Percentiles rank a stretch among this genome's conserved stretches.
phyloP scores from a whole-genome alignment of 2,888 invertebrate species.

The Tipula vernalis region DNA sequence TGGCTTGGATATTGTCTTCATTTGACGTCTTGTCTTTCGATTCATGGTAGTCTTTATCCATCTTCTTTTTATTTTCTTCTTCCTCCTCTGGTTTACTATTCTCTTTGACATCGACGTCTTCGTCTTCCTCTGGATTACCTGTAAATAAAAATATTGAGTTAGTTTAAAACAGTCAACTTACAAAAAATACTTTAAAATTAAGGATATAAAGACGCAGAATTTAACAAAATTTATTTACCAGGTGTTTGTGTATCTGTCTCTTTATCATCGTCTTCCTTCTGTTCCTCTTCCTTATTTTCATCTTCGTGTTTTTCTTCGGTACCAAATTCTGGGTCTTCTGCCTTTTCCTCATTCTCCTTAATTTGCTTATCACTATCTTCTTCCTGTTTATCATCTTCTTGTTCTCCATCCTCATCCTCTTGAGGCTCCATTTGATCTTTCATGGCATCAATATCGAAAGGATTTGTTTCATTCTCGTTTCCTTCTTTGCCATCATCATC shows the following conservation, averaged over 20 bases:
- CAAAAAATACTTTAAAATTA: too few species aligned
- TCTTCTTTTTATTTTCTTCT: slow-evolving; percentile 28
- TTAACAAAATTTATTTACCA: background rate
- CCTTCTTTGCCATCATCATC: slow-evolving; percentile 43
- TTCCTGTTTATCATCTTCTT: slow-evolving; percentile 38
- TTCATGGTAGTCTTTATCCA: slow-evolving; percentile 26
- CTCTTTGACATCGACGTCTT: slow-evolving; percentile 39
- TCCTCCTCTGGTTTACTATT: slow-evolving; percentile 33
- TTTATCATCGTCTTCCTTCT: slow-evolving; percentile 28
- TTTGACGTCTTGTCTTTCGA: slow-evolving; percentile 32
- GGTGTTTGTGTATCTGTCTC: background rate
- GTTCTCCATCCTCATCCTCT: slow-evolving; percentile 27
- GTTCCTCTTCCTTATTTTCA: slow-evolving; percentile 48
- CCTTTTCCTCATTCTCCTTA: slow-evolving; percentile 38
- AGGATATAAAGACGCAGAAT: too few species aligned
- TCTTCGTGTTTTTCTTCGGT: slow-evolving; percentile 31
- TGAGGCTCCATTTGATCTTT: slow-evolving; percentile 42
- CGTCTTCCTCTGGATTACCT: slow-evolving; percentile 40
- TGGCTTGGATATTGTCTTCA: slow-evolving; percentile 33
- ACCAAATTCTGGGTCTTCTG: slow-evolving; percentile 31
- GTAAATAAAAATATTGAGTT: background rate
- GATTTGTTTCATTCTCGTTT: slow-evolving; percentile 58
- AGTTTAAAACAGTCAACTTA: background rate
- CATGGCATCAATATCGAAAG: slow-evolving; percentile 74
- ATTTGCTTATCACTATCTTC: slow-evolving; percentile 42